phyloP scores from a whole-genome alignment of 2,888 invertebrate species.

The Lordiphosa fenestrarum region DNA sequence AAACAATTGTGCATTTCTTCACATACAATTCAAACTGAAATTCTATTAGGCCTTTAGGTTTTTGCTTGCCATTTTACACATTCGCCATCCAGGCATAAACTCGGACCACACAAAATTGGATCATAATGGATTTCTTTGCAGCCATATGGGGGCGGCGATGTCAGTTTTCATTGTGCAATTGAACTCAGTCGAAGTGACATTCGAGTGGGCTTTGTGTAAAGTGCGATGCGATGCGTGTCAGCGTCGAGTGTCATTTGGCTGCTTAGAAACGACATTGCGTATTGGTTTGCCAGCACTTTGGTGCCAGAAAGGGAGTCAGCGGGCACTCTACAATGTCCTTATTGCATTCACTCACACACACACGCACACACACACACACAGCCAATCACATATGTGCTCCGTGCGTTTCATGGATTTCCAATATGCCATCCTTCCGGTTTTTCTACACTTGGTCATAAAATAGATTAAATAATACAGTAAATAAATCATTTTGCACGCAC shows the following conservation, averaged over 20 bases:
- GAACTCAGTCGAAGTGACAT: slow-evolving; percentile 33
- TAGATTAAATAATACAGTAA: slow-evolving; percentile 59
- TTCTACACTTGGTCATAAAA: slow-evolving; percentile 37
- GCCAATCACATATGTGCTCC: no score
- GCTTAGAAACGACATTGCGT: slow-evolving; percentile 28
- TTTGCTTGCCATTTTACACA: no score
- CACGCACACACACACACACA: no score
- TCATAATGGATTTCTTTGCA: no score
- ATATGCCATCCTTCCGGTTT: not conserved
- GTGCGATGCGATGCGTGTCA: slow-evolving; percentile 54
- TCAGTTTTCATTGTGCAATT: slow-evolving; percentile 6
- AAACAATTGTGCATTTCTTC: no score
- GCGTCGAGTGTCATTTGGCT: slow-evolving; percentile 42
- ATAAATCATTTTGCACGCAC: slow-evolving; percentile 60
- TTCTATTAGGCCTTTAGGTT: no score
- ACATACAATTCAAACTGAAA: no score
- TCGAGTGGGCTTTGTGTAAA: slow-evolving; percentile 50
- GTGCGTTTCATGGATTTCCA: no score
- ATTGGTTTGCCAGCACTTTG: slow-evolving; percentile 23
- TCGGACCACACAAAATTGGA: no score
- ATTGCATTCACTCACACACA: no score
- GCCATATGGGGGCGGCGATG: not conserved
- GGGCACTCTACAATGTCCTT: not conserved
- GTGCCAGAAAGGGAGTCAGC: slow-evolving; percentile 32
- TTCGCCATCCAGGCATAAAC: no score